phyloP scores from a whole-genome alignment of 2,113 vertebrate species.

The Actinemys pallida region DNA sequence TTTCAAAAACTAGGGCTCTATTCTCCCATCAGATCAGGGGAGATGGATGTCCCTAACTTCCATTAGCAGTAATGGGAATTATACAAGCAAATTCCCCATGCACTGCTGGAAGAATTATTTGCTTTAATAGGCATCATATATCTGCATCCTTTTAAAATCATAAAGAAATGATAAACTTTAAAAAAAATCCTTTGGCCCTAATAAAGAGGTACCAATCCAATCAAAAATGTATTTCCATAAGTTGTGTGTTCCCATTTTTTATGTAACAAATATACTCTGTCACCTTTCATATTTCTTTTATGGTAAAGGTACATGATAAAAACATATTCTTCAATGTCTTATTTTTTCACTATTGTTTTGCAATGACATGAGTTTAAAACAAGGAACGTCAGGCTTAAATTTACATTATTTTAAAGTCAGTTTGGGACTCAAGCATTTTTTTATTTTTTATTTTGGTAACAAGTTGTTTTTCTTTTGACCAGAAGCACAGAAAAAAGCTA shows the following conservation, averaged over 20 bases:
- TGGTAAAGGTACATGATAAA: neutral
- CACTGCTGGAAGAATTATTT: neutral
- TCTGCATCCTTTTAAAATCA: neutral
- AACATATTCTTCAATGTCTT: neutral
- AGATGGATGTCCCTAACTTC: neutral
- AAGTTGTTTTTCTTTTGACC: neutral
- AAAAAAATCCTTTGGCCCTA: accelerated
- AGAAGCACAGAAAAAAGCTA: neutral
- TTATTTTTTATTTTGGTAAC: neutral
- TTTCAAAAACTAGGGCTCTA: neutral
- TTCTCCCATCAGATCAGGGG: neutral
- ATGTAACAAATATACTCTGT: neutral
- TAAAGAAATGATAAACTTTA: neutral
- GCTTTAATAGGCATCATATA: neutral
- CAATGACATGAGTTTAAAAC: neutral
- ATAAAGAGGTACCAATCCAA: neutral
- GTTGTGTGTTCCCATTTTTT: accelerated
- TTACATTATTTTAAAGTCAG: neutral
- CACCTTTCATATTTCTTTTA: neutral
- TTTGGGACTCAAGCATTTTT: neutral
- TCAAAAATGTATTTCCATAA: neutral
- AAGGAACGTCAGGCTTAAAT: neutral
- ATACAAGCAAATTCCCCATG: neutral
- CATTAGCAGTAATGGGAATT: neutral
- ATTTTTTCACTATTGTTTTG: neutral